Conservation (phyloP, 2,797 vertebrate genomes). For the Rhynchotus rufescens region DNA sequence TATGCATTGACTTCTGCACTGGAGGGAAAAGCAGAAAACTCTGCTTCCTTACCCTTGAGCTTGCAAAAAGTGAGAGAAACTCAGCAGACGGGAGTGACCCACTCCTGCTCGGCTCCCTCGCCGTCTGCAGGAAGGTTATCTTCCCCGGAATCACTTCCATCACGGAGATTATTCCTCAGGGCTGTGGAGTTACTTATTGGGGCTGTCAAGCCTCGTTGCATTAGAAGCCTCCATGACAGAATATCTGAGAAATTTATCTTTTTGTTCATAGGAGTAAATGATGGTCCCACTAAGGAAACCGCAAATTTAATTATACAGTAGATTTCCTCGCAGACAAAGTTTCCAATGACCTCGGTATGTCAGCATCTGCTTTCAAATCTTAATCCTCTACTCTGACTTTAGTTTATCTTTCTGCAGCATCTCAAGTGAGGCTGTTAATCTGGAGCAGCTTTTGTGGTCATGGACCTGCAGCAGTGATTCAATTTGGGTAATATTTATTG, state of each 20-base stretch:
- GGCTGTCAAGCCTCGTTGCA: conserved; percentile 71
- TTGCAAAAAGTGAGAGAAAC: neutral
- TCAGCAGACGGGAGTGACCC: neutral
- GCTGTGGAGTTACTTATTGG: conserved; percentile 68
- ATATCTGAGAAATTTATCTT: conserved; percentile 69
- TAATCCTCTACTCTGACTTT: conserved; percentile 50
- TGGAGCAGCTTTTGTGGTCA: neutral
- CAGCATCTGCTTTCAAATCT: conserved; percentile 64
- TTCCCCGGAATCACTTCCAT: conserved; percentile 65
- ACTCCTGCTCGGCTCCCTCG: neutral
- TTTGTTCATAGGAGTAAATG: conserved; percentile 54
- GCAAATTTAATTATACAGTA: conserved; percentile 71
- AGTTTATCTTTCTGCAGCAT: neutral
- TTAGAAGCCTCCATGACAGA: conserved; percentile 68
- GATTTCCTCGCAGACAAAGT: conserved; percentile 70
- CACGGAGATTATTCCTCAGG: conserved; percentile 73
- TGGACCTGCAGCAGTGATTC: neutral
- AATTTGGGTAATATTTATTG: neutral
- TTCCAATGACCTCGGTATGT: conserved; percentile 65
- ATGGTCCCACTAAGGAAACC: conserved; percentile 65
- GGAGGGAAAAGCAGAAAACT: neutral
- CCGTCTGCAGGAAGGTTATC: conserved; percentile 77
- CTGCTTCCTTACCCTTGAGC: neutral
- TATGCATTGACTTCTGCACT: neutral
- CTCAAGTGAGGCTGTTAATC: neutral